These are phyloP conservation scores for Capitella teleta DNA, from an alignment of 1,140 invertebrate genomes.

Conservation along the genomic window DNA sequence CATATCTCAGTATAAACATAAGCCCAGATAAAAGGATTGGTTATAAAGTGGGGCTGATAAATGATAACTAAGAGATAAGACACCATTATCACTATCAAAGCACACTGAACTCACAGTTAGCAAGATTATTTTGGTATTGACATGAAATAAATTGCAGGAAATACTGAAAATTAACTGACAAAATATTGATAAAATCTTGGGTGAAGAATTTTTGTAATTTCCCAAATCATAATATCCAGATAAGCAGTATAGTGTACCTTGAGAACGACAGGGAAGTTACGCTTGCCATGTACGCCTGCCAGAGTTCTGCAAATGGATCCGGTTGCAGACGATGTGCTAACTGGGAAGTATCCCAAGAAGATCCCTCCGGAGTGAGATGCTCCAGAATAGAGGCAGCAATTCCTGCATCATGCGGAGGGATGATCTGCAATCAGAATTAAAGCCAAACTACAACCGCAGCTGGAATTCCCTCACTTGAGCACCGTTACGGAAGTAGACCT, in stretches of 20 bases:
- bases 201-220: too few relatives aligned
- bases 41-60: too few relatives aligned
- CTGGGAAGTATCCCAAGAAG: constrained; percentile 54
- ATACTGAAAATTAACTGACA: too few relatives aligned
- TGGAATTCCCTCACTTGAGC: neutral
- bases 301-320: constrained; percentile 49
- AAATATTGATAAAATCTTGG: too few relatives aligned
- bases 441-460: neutral
- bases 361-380: constrained; percentile 58
- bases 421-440: constrained; percentile 54
- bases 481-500: neutral
- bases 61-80: too few relatives aligned
- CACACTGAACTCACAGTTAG: too few relatives aligned
- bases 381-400: constrained; percentile 70
- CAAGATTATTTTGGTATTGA: too few relatives aligned
- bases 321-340: constrained; percentile 29
- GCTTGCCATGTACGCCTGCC: constrained; percentile 54
- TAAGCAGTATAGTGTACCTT: constrained; percentile 17
- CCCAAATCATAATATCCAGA: too few relatives aligned
- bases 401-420: constrained; percentile 76
- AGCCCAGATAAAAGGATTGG: too few relatives aligned
- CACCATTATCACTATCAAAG: too few relatives aligned
- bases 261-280: constrained; percentile 40
- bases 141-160: too few relatives aligned
- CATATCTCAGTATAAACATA: too few relatives aligned